Conservation (phyloP, 1,140 invertebrate genomes). For the Brachionus calyciflorus region DNA sequence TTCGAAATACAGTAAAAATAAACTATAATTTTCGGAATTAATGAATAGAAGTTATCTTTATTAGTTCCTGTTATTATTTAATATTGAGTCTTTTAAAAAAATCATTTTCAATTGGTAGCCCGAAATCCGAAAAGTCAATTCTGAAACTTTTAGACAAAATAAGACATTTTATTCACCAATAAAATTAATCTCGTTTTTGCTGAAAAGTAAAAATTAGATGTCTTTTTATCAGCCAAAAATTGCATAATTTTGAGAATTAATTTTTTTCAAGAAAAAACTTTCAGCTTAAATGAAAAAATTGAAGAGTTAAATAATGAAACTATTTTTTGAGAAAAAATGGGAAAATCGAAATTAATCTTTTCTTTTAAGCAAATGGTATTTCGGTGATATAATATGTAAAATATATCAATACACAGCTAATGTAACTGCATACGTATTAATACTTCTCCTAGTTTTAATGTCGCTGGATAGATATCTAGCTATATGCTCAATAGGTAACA, state of each 20-base stretch:
- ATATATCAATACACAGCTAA: conserved; percentile 69
- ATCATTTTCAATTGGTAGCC: too few relatives aligned
- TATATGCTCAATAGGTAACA: conserved; percentile 85
- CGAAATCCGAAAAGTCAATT: too few relatives aligned
- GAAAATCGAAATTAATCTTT: background rate
- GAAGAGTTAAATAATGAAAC: too few relatives aligned
- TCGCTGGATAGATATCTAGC: conserved; percentile 88
- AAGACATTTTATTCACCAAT: too few relatives aligned
- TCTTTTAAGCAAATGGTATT: conserved; percentile 70
- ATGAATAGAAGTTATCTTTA: too few relatives aligned
- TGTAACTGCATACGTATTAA: conserved; percentile 82
- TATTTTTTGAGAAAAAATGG: background rate
- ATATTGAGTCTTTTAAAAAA: too few relatives aligned
- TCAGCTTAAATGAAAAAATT: background rate
- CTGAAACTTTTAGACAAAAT: too few relatives aligned
- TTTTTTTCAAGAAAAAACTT: background rate
- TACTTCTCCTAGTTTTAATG: conserved; percentile 91
- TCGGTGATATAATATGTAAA: conserved; percentile 84
- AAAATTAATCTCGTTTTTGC: too few relatives aligned
- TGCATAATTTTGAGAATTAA: background rate
- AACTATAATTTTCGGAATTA: too few relatives aligned
- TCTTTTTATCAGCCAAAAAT: background rate
- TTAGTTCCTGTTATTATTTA: too few relatives aligned
- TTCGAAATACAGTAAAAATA: too few relatives aligned
- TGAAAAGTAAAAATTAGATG: too few relatives aligned